Evolutionary conservation across 1,140 invertebrate genomes (phyloP).

Genomic region (Brachionus koreanus): DNA sequence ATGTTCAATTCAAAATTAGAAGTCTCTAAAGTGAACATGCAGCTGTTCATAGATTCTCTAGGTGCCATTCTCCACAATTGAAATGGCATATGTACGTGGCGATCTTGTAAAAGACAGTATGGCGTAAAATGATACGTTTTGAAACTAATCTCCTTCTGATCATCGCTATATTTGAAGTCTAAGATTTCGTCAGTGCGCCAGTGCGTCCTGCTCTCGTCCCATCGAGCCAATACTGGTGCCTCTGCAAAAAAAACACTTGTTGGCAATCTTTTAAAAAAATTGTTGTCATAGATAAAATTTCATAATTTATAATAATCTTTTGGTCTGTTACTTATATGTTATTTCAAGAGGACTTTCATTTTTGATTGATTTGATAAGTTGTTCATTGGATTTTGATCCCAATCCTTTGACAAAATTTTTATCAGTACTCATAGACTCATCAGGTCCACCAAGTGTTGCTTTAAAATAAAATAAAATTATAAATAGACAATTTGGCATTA

Average conservation of each 20-base stretch:
- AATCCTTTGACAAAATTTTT: constrained; percentile 27
- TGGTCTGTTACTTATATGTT: constrained; percentile 51
- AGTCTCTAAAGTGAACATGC: constrained; percentile 53
- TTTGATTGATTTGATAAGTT: constrained; percentile 13
- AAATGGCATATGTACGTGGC: constrained; percentile 59
- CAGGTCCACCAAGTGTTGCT: not conserved
- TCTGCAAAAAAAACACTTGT: constrained; percentile 52
- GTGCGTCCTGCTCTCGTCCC: constrained; percentile 52
- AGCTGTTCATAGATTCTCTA: constrained; percentile 46
- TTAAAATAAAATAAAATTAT: not conserved
- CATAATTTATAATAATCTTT: not conserved
- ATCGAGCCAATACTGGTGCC: constrained; percentile 53
- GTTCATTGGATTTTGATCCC: constrained; percentile 32
- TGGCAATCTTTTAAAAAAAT: constrained; percentile 49
- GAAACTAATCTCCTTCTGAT: constrained; percentile 52
- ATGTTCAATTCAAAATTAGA: constrained; percentile 55
- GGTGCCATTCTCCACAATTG: constrained; percentile 51
- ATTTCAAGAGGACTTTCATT: constrained; percentile 45
- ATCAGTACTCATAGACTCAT: constrained; percentile 20
- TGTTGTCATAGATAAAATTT: not conserved
- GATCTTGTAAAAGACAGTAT: constrained; percentile 55
- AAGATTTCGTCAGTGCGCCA: constrained; percentile 55
- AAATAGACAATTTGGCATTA: too few species aligned
- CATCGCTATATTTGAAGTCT: constrained; percentile 50
- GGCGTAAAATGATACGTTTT: constrained; percentile 55